These are phyloP conservation scores for Odontocolon sp. DNA, from an alignment of 2,888 invertebrate species.

Conservation along the genomic window DNA sequence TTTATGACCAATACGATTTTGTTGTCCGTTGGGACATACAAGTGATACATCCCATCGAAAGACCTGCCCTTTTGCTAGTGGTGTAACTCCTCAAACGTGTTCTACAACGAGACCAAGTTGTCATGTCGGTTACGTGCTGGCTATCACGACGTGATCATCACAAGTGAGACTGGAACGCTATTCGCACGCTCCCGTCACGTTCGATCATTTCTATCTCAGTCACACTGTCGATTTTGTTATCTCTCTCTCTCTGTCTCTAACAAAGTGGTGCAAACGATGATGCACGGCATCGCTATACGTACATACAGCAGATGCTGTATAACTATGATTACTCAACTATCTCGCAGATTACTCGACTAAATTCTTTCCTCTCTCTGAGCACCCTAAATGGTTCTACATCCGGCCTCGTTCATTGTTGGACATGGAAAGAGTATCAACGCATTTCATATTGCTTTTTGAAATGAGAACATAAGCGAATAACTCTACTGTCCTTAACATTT, in stretches of 20 bases:
- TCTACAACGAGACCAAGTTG: neutral
- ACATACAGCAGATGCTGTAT: neutral
- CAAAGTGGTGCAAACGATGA: conserved; percentile 71
- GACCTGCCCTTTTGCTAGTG: neutral
- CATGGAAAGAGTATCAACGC: too few species aligned
- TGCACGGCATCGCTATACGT: conserved; percentile 60
- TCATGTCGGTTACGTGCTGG: conserved; percentile 27
- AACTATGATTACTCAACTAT: too few species aligned
- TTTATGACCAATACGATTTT: too few species aligned
- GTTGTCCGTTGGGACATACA: too few species aligned
- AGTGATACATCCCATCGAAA: neutral
- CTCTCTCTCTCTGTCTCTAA: neutral
- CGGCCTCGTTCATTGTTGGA: too few species aligned
- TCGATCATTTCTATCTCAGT: conserved; percentile 64
- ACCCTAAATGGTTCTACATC: too few species aligned
- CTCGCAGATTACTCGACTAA: too few species aligned
- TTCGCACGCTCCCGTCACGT: conserved; percentile 64
- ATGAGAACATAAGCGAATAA: neutral
- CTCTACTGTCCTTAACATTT: conserved; percentile 30
- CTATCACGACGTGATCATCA: conserved; percentile 19
- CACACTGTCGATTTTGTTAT: conserved; percentile 4
- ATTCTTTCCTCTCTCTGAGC: too few species aligned
- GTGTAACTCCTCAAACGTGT: neutral
- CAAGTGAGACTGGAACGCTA: conserved; percentile 11
- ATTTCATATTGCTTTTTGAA: conserved; percentile 30